Base-by-base conservation (phyloP, 2,888 invertebrate genomes). In the Rhagonycha fulva region DNA sequence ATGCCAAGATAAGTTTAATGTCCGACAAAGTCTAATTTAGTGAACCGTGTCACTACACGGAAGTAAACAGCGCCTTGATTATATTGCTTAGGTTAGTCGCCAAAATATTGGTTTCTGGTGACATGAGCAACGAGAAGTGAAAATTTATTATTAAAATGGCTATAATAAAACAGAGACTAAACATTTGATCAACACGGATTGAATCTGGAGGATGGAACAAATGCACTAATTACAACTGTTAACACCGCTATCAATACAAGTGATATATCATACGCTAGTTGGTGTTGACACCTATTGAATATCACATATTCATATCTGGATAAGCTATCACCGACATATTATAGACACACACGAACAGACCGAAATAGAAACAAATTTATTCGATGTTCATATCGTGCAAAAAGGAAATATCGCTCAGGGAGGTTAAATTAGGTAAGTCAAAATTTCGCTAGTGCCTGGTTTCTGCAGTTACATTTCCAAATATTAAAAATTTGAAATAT, bases 171-270 rank as follows among this genome's bases (percentile, higher is more conserved):
- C 5, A 14, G 63, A 24, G 26, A 2, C 23, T 23, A 32, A 60
- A 61, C 70, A 24, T 63, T 67, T 30, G 61, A 23, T 28, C 75
- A 28, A 14, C 62, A 67, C 63, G 69, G 75, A 75, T 69, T n/a
- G 5, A n/a, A n/a, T 47, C n/a, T 47, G 47, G 47, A 47, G 47
- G n/a, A n/a, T 47, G 14, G 69, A 32, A 14, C 76, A 76, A 76
- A 81, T 76, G 71, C 76, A 78, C 81, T 81, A 82, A 82, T 82
- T 82, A 82, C 78, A 72, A 75, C 74, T 82, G 80, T 82, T 81
- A 80, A 79, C 80, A 79, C 74, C 77, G 80, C 75, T 79, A 81
- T 82, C 82, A 82, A 82, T 82, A 79, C 79, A 75, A 72, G 68
- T 75, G 67, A 74, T 79, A 74, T 62, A 79, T 79, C 77, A 78